phyloP scores from a whole-genome alignment of 2,113 vertebrate species.

The Gnathochromis pfefferi region DNA sequence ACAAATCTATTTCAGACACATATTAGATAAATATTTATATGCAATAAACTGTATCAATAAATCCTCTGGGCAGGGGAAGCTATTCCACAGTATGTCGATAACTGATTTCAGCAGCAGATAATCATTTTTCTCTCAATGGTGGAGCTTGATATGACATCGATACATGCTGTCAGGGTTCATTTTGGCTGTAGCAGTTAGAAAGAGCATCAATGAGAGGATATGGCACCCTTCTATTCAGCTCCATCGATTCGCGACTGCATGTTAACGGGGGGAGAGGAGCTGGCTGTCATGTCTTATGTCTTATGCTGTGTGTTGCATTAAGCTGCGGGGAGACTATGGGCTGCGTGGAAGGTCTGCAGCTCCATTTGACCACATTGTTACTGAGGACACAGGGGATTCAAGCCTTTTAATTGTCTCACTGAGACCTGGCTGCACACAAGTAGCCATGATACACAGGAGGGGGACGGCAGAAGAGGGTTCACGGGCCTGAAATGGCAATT shows the following conservation, averaged over 20 bases:
- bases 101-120: conserved; percentile 95
- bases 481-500: conserved; percentile 75
- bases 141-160: conserved; percentile 87
- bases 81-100: conserved; percentile 93
- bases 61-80: conserved; percentile 74
- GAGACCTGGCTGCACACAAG: conserved; percentile 74
- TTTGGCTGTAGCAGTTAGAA: conserved; percentile 51
- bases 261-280: conserved; percentile 15
- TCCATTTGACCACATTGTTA: conserved; percentile 65
- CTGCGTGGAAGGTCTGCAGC: conserved; percentile 17
- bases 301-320: conserved; percentile 16
- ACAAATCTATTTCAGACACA: conserved; percentile 89
- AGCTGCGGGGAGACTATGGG: conserved; percentile 5
- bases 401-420: conserved; percentile 78
- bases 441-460: conserved; percentile 75
- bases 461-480: conserved; percentile 58
- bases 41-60: conserved; percentile 94
- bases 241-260: conserved; percentile 47
- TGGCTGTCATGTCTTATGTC: conserved; percentile 38
- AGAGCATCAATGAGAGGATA: conserved; percentile 32
- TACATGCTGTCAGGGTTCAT: conserved; percentile 79
- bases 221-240: conserved; percentile 50
- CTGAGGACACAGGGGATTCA: conserved; percentile 73
- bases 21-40: conserved; percentile 99
- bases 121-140: conserved; percentile 78